Base-by-base conservation (phyloP, 2,888 invertebrate species). In the Tineola bisselliella region DNA sequence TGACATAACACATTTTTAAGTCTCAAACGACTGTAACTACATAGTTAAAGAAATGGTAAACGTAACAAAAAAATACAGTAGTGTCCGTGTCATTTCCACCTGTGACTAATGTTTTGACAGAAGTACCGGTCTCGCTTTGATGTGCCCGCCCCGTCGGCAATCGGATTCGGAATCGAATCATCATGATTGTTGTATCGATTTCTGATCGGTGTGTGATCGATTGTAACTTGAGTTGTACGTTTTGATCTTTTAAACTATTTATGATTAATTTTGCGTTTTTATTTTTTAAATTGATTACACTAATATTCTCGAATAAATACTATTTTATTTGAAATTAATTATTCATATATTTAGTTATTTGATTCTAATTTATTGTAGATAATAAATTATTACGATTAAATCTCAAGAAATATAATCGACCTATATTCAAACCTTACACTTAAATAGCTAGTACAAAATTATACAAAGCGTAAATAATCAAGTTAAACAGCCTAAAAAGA, bases 131-230 rank as follows among this genome's bases (percentile, higher is more conserved):
- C 18, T 25, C 48, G 30, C 58, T 58, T 58, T 58, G 58, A 58
- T 15, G 43, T 33, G 3, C 13, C 58, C 58, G 58, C 58, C 43
- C 58, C 25, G 58, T n/a, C 33, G 31, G 58, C 54, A 58, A 58
- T 58, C 33, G 25, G 12, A 56, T 19, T 56, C 25, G 58, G 58
- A 58, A 58, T 33, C 58, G 13, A 58, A 58, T 58, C n/a, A 33
- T 59, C 56, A 69, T 71, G 72, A 80, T 78, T 75, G 77, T 74
- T 66, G 68, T 71, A 77, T 81, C 78, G 77, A 79, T 80, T 77
- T 76, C 73, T 76, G 71, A 75, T 72, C 68, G 69, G 67, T 73
- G 72, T 75, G 71, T 74, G 72, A 75, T 72, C 63, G 61, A 63
- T 61, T 65, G 59, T 65, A 65, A 62, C 17, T 17, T 63, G 66